Evolutionary conservation across 2,797 vertebrate genomes (phyloP).

Genomic region (Onychomys torridus): DNA sequence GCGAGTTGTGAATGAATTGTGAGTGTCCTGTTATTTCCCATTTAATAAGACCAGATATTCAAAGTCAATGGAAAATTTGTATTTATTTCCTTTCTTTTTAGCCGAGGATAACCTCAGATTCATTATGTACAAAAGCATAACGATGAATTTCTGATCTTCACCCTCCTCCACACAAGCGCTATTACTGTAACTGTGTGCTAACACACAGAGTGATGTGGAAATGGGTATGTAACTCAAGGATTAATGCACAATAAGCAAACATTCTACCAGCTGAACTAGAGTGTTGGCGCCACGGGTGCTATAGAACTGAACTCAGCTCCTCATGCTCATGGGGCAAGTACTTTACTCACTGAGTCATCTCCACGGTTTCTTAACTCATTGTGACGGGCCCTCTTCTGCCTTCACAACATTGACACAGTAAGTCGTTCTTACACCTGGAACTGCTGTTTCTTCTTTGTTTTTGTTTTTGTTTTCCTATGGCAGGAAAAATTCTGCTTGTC

Average conservation of each 20-base stretch:
- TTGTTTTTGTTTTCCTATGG: not conserved
- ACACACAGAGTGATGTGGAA: not conserved
- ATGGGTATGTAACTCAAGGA: not conserved
- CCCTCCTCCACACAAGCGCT: not conserved
- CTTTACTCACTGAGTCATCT: not conserved
- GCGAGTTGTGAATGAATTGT: not conserved
- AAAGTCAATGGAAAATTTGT: not conserved
- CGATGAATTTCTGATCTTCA: not conserved
- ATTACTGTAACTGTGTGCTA: too few relatives aligned
- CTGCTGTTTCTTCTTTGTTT: not conserved
- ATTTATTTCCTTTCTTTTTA: not conserved
- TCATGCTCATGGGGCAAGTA: not conserved
- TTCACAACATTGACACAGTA: not conserved
- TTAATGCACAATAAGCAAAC: not conserved
- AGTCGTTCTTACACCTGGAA: not conserved
- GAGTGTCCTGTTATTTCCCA: slow-evolving; percentile 18
- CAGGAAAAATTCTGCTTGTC: not conserved
- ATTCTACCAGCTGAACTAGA: not conserved
- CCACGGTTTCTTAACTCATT: not conserved
- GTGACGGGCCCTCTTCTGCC: not conserved
- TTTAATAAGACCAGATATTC: slow-evolving; percentile 36
- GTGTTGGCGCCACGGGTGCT: too few relatives aligned
- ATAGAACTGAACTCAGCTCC: not conserved
- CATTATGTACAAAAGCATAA: not conserved
- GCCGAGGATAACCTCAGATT: not conserved